A percentile compares a stretch with the other conserved stretches of the same genome.
Conservation (phyloP, 2,113 vertebrate species). For the Petromus typicus region DNA sequence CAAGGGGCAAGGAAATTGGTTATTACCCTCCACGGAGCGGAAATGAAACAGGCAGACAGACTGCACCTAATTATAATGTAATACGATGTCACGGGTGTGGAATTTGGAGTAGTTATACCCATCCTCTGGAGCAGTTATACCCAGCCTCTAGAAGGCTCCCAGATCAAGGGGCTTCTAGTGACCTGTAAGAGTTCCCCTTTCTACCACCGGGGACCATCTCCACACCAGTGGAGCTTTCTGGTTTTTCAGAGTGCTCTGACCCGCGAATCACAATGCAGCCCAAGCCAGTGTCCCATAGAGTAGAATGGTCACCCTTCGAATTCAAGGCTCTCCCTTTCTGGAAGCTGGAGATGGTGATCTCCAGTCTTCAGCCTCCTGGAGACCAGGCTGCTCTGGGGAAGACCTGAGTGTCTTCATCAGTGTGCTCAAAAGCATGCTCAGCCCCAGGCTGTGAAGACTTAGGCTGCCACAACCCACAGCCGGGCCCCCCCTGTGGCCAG, state of each 20-base stretch:
- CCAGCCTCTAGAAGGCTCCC: background rate
- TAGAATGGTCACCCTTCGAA: fast-evolving
- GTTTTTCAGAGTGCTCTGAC: background rate
- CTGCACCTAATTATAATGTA: conserved; percentile 71
- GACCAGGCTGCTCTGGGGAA: background rate
- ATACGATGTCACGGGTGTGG: background rate
- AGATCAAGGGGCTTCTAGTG: background rate
- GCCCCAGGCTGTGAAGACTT: background rate
- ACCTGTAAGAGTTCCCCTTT: background rate
- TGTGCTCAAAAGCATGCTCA: background rate
- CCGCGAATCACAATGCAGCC: fast-evolving
- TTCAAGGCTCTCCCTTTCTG: background rate
- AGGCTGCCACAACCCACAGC: too few species aligned
- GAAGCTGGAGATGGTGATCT: background rate
- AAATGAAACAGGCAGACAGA: conserved; percentile 70
- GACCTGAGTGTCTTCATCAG: background rate
- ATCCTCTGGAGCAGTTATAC: conserved; percentile 48
- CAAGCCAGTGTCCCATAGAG: background rate
- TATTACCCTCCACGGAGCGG: conserved; percentile 66
- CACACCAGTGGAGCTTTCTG: background rate
- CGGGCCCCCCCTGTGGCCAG: background rate
- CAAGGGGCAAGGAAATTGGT: conserved; percentile 62
- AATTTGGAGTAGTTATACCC: conserved; percentile 61
- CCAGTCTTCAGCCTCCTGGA: background rate
- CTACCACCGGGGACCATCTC: too few species aligned